Evolutionary conservation across 2,113 vertebrate species (phyloP).

Genomic region (Ellobius talpinus): DNA sequence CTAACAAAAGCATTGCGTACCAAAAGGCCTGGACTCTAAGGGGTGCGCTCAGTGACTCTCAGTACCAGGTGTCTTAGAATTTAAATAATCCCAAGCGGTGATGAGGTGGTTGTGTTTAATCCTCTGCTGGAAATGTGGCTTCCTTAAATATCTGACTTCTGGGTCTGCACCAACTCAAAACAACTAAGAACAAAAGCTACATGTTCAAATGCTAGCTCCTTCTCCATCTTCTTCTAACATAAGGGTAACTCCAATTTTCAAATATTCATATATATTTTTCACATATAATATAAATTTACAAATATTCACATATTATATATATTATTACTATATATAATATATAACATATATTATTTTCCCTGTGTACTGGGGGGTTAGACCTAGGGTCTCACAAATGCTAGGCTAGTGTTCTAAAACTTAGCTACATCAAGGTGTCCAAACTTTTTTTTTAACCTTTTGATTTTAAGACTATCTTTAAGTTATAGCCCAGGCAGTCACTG

Average conservation of each 20-base stretch:
- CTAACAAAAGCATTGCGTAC: neutral
- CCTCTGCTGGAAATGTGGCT: slow-evolving; percentile 52
- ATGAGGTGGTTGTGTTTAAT: slow-evolving; percentile 57
- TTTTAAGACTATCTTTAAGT: neutral
- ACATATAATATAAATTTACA: no score
- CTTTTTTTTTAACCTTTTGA: neutral
- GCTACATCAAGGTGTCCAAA: neutral
- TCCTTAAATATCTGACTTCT: slow-evolving; percentile 70
- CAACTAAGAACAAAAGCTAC: slow-evolving; percentile 44
- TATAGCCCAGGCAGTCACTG: neutral
- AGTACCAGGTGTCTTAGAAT: slow-evolving; percentile 67
- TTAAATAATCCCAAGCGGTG: slow-evolving; percentile 58
- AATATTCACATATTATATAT: no score
- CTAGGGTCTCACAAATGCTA: no score
- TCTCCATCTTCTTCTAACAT: neutral
- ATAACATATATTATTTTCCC: neutral
- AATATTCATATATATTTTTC: neutral
- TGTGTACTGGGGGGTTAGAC: neutral
- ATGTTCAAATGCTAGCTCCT: neutral
- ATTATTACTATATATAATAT: no score
- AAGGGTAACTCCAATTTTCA: neutral
- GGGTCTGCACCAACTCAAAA: slow-evolving; percentile 51
- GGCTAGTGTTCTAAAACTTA: neutral
- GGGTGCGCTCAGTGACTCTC: slow-evolving; percentile 42
- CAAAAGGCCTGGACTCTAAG: neutral